Percentiles rank a stretch among this genome's conserved stretches.
Conservation (phyloP, 2,797 vertebrate genomes). For the Lacerta viridis region DNA sequence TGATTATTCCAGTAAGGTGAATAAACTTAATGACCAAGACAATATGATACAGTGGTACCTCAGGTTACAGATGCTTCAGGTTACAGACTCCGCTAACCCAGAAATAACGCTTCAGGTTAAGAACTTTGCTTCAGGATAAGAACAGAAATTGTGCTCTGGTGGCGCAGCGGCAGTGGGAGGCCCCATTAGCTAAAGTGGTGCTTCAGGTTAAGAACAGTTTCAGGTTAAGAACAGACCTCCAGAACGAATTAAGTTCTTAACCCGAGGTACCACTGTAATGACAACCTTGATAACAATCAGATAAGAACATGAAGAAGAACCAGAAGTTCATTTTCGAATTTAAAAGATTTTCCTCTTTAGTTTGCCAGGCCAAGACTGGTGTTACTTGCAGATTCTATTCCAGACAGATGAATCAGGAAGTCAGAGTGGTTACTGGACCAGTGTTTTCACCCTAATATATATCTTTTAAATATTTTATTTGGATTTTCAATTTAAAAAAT, state of each 20-base stretch:
- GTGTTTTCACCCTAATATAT: not conserved
- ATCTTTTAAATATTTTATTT: too few species aligned
- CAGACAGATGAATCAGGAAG: not conserved
- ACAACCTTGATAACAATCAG: not conserved
- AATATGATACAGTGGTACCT: not conserved
- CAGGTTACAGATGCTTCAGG: too few species aligned
- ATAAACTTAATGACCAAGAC: conserved; percentile 16
- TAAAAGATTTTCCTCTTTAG: not conserved
- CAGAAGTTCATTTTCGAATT: not conserved
- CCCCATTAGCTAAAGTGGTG: too few species aligned
- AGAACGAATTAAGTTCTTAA: too few species aligned
- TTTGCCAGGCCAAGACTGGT: not conserved
- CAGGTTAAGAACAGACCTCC: too few species aligned
- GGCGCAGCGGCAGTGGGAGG: too few species aligned
- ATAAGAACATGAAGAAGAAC: conserved; percentile 10
- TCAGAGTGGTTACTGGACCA: not conserved
- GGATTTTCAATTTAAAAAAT: too few species aligned
- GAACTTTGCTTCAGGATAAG: too few species aligned
- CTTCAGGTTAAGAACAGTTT: too few species aligned
- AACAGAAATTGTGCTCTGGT: too few species aligned
- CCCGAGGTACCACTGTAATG: not conserved
- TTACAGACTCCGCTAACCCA: too few species aligned
- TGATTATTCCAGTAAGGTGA: not conserved
- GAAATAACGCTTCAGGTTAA: too few species aligned
- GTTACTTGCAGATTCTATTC: not conserved